These are phyloP conservation scores for Melanostoma scalare DNA, from an alignment of 2,888 invertebrate species.

Conservation along the genomic window DNA sequence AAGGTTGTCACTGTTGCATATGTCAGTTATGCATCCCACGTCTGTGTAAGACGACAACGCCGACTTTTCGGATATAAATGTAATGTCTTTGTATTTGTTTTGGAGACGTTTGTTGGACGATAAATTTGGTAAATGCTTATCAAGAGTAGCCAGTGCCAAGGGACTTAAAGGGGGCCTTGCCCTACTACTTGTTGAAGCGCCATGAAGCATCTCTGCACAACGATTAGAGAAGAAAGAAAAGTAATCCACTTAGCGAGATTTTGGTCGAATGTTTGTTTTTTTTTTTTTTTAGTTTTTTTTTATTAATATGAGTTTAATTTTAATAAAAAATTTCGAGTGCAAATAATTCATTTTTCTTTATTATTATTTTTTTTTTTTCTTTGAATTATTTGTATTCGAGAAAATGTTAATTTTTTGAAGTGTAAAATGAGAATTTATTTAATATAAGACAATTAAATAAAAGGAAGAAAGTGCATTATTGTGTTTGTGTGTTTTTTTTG, in stretches of 20 bases:
- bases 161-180: constrained; percentile 81
- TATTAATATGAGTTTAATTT: constrained; percentile 37
- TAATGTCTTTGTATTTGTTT: constrained; percentile 74
- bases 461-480: constrained; percentile 67
- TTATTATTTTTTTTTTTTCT: not conserved
- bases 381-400: constrained; percentile 66
- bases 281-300: constrained; percentile 32
- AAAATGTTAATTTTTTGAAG: constrained; percentile 38
- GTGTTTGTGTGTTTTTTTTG: constrained; percentile 38
- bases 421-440: constrained; percentile 61
- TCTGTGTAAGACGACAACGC: constrained; percentile 75
- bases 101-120: constrained; percentile 79
- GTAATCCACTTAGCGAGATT: constrained; percentile 71
- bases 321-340: constrained; percentile 53
- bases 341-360: constrained; percentile 59
- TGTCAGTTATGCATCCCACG: constrained; percentile 81
- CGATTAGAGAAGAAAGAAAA: constrained; percentile 73
- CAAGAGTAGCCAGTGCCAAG: constrained; percentile 81
- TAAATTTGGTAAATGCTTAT: constrained; percentile 81
- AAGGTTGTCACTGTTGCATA: constrained; percentile 95
- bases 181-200: constrained; percentile 75
- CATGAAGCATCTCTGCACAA: constrained; percentile 73
- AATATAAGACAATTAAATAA: constrained; percentile 64
- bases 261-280: constrained; percentile 52
- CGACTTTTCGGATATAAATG: constrained; percentile 73